phyloP scores from a whole-genome alignment of 2,888 invertebrate genomes.

The Oscheius sp. region DNA sequence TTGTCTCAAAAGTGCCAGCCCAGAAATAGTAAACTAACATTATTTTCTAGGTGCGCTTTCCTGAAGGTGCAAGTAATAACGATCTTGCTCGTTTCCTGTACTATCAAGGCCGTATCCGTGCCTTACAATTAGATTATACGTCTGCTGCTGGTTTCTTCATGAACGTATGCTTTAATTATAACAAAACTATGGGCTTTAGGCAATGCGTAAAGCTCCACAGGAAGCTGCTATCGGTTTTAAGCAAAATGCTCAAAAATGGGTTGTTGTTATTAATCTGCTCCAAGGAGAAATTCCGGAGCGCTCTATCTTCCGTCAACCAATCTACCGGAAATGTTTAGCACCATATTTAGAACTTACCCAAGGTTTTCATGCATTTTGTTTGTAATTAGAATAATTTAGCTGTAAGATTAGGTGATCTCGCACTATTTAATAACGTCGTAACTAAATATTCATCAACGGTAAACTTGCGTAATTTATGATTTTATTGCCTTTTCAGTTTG shows the following conservation, averaged over 20 bases:
- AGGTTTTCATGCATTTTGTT: constrained; percentile 72
- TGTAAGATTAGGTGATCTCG: constrained; percentile 92
- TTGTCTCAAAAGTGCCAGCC: constrained; percentile 83
- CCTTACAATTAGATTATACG: constrained; percentile 93
- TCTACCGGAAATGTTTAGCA: constrained; percentile 86
- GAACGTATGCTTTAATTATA: constrained; percentile 77
- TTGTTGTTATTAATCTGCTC: constrained; percentile 69
- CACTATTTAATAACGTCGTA: constrained; percentile 91
- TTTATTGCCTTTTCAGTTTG: constrained; percentile 78
- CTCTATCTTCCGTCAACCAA: constrained; percentile 91
- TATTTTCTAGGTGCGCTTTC: constrained; percentile 80
- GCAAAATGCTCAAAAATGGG: constrained; percentile 78
- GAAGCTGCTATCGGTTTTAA: constrained; percentile 97
- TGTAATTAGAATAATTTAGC: constrained; percentile 73
- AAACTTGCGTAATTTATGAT: background rate
- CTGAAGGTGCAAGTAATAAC: constrained; percentile 96
- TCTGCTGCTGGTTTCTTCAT: constrained; percentile 95
- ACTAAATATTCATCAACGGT: constrained; percentile 82
- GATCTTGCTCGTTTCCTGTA: constrained; percentile 98
- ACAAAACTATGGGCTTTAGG: constrained; percentile 59
- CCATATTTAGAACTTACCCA: constrained; percentile 98
- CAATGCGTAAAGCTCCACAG: constrained; percentile 94
- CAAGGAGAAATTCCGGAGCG: constrained; percentile 98
- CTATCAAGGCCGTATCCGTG: constrained; percentile 94
- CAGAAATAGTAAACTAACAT: background rate